phyloP scores from a whole-genome alignment of 2,888 invertebrate species.

The Lasioglossum lativentre region DNA sequence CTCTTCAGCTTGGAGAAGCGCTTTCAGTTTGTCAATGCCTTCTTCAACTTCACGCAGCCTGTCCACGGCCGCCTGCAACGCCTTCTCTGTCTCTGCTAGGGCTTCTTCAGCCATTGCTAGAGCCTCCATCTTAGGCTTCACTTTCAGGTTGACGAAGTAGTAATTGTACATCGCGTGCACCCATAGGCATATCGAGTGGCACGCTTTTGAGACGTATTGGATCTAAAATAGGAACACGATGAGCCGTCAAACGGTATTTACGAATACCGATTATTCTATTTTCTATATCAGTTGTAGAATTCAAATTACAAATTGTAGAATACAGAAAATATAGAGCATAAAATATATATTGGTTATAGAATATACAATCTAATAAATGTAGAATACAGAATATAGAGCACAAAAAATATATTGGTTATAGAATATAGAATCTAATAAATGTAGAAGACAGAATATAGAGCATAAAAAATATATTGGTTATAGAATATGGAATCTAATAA shows the following conservation, averaged over 20 bases:
- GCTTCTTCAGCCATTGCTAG: slow-evolving; percentile 90
- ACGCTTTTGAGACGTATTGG: slow-evolving; percentile 90
- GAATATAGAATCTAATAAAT: too few relatives aligned
- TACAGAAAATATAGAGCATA: too few relatives aligned
- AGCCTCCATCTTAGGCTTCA: slow-evolving; percentile 95
- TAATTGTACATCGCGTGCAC: slow-evolving; percentile 97
- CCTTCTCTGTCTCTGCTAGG: slow-evolving; percentile 88
- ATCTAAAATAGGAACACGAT: slow-evolving; percentile 48
- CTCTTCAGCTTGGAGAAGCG: slow-evolving; percentile 90
- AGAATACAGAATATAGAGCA: too few relatives aligned
- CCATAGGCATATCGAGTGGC: slow-evolving; percentile 94
- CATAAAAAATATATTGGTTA: too few relatives aligned
- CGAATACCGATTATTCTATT: too few relatives aligned
- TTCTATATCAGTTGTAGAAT: too few relatives aligned
- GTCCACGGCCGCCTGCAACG: slow-evolving; percentile 90
- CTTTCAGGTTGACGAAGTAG: slow-evolving; percentile 93
- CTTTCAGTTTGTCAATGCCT: slow-evolving; percentile 91
- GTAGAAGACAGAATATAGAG: too few relatives aligned
- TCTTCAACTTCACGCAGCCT: slow-evolving; percentile 92
- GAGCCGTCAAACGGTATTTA: background rate
- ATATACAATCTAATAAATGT: too few relatives aligned
- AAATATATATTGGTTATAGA: too few relatives aligned
- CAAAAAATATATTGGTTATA: too few relatives aligned
- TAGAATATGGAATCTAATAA: too few relatives aligned
- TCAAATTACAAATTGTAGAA: too few relatives aligned